Conservation (phyloP, 2,888 invertebrate species). For the Elysia crispata region DNA sequence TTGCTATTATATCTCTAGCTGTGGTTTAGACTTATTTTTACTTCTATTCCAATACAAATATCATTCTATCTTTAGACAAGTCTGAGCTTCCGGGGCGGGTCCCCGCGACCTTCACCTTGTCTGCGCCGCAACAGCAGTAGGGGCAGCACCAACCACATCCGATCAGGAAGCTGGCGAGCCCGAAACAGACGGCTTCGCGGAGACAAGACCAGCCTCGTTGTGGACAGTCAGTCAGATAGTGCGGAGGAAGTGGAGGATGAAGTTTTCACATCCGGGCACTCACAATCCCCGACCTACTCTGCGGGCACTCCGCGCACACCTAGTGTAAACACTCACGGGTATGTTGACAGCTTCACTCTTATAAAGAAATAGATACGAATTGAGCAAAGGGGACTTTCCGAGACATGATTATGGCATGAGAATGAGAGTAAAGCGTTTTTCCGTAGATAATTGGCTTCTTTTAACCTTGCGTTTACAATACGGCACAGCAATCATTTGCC, state of each 20-base stretch:
- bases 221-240: slow-evolving; percentile 77
- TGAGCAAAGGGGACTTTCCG: too few relatives aligned
- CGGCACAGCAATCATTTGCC: too few relatives aligned
- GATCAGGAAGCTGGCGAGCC: slow-evolving; percentile 74
- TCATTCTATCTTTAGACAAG: background rate
- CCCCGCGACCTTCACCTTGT: slow-evolving; percentile 68
- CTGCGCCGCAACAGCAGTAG: slow-evolving; percentile 66
- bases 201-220: slow-evolving; percentile 73
- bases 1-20: too few relatives aligned
- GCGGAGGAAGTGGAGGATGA: slow-evolving; percentile 79
- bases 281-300: slow-evolving; percentile 57
- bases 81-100: slow-evolving; percentile 62
- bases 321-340: slow-evolving; percentile 67
- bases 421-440: too few relatives aligned
- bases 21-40: too few relatives aligned
- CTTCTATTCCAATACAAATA: too few relatives aligned
- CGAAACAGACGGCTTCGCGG: slow-evolving; percentile 63
- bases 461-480: too few relatives aligned
- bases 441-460: too few relatives aligned
- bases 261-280: slow-evolving; percentile 58
- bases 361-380: too few relatives aligned
- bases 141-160: slow-evolving; percentile 76
- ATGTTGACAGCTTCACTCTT: slow-evolving; percentile 32
- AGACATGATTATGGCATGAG: too few relatives aligned
- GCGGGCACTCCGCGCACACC: slow-evolving; percentile 57